Base-by-base conservation (phyloP, 2,888 invertebrate genomes). In the Scaptomyza flava region DNA sequence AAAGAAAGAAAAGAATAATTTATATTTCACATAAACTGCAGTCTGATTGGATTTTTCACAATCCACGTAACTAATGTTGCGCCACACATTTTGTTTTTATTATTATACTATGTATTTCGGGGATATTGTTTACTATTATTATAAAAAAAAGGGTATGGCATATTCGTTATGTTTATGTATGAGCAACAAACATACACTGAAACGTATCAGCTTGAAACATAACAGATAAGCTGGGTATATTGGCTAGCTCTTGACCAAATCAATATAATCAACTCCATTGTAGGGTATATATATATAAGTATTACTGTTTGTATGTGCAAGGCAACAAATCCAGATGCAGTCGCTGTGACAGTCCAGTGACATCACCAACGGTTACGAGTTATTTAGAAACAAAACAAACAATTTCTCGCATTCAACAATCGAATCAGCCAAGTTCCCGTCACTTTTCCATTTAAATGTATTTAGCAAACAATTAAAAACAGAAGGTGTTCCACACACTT, bases 301-400 rank as follows among this genome's bases (percentile, higher is more conserved):
- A 3, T 38, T 6, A n/a, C 2, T 36, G 36, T 36, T n/a, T 36
- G 38, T 38, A 8, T 41, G 30, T 31, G 23, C 23, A 30, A 41
- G 31, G 20, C 36, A 51, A 41, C 41, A 41, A 61, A 64, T 68
- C 43, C 68, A 68, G 75, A 60, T 74, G 69, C 58, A 51, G 54
- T 46, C 48, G 34, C 14, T 47, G 65, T 27, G 33, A 17, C 41
- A 41, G 41, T 38, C 30, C 57, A 64, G 80, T 59, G 79, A 80
- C 77, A 71, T 83, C 66, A 65, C 79, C 81, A 34, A 63, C 53
- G 48, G 66, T 45, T 64, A 82, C 79, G 71, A 71, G 48, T 56
- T 71, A 66, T 56, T 47, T 31, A 33, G 64, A 63, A 56, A 45
- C 47, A 57, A 60, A 76, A 61, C 46, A 76, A 69, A 46, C 42